These are phyloP conservation scores for Nymphicus hollandicus DNA, from an alignment of 2,113 vertebrate species.

Conservation along the genomic window DNA sequence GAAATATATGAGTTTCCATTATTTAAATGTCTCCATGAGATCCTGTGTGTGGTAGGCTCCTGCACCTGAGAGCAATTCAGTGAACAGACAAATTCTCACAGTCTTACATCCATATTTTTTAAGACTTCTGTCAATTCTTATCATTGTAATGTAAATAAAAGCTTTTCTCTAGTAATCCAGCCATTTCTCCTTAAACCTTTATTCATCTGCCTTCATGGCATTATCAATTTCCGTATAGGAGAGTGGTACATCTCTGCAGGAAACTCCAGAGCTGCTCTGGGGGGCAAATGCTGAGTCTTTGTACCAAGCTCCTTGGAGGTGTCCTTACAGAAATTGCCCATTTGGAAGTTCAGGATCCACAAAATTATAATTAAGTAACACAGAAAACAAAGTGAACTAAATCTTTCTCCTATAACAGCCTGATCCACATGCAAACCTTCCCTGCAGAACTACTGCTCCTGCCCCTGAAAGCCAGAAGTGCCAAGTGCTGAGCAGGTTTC, in stretches of 20 bases:
- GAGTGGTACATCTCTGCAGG: neutral
- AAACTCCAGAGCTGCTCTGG: neutral
- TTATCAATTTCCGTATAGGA: neutral
- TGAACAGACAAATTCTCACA: neutral
- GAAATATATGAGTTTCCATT: neutral
- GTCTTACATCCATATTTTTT: neutral
- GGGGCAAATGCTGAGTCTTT: too few relatives aligned
- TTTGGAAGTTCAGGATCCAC: neutral
- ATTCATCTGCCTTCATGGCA: accelerated
- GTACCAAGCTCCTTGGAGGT: neutral
- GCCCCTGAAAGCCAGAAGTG: neutral
- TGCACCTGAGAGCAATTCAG: neutral
- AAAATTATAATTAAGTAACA: neutral
- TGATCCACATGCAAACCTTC: neutral
- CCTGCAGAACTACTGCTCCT: neutral
- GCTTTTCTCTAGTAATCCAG: neutral
- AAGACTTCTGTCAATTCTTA: neutral
- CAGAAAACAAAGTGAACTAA: neutral
- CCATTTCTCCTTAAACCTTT: neutral
- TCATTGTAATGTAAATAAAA: neutral
- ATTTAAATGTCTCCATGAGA: neutral
- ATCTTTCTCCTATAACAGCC: neutral
- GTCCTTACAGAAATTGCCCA: neutral
- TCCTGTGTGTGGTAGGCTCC: neutral
- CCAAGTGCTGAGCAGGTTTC: neutral